Evolutionary conservation across 1,140 invertebrate genomes (phyloP), one percentile per base, ranked within the genome.

Genomic region (Calosoma granatense): DNA sequence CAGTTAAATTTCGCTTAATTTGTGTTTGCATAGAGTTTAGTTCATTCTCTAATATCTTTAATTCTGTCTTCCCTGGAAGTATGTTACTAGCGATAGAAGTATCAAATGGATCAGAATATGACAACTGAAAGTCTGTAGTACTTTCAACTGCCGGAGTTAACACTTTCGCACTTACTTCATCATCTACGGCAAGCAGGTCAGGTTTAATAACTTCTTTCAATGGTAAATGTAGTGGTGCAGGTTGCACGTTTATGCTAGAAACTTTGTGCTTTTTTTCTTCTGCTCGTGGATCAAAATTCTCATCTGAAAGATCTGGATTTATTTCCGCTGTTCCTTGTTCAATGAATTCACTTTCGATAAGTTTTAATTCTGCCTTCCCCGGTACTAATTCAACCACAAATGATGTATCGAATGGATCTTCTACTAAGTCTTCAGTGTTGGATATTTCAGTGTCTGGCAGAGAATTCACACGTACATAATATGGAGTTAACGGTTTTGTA

Each of bases 401-500:
- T 6, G 82, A 84, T 1, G 83, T 85, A 58, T 86, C 83, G 65
- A 86, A 85, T 0, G 83, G 83, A 71, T 85, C 82, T 20, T 75
- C 63, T 20, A 77, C 73, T 22, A 72, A 71, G 43, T 60, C 61
- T 1, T 66, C 56, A 1, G 12, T n/a, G 1, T 62, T 51, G n/a
- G 67, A 59, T 26, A 81, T 70, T 43, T 74, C 71, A 19, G 63
- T 54, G 63, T 77, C 76, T 23, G 74, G 71, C 3, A 80, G 75
- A 1, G 80, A 81, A 19, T 78, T 70, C 63, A 79, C 78, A 1
- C 82, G 71, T 2, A 79, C 77, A 65, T 87, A 87, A 61, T 88
- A 89, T 0, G 89, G 88, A n/a, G 87, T 90, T 53, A 90, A 65
- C 1, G 87, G 87, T 64, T 88, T 84, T 55, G 76, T 74, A 22